phyloP scores from a whole-genome alignment of 2,888 invertebrate genomes.

The Chrysomela aeneicollis region DNA sequence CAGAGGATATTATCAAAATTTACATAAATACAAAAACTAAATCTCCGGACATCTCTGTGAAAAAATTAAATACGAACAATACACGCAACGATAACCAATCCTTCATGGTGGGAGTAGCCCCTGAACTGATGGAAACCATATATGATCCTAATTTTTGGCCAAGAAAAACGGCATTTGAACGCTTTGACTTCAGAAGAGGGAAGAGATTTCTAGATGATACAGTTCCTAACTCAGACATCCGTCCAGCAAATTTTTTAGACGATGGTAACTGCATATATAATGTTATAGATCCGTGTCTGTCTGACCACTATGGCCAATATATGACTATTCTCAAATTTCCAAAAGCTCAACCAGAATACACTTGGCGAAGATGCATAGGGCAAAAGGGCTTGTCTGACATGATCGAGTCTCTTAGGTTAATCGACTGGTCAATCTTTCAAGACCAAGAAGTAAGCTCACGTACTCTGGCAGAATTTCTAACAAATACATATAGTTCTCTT shows the following conservation, averaged over 20 bases:
- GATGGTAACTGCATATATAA: not conserved
- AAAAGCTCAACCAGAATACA: not conserved
- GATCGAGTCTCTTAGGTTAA: not conserved
- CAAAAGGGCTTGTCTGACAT: not conserved
- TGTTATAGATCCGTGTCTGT: slow-evolving; percentile 6
- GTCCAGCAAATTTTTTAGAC: not conserved
- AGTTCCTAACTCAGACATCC: no score
- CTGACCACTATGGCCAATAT: not conserved
- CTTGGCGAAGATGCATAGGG: not conserved
- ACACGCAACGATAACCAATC: no score
- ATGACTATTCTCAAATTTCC: not conserved
- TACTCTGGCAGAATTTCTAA: not conserved
- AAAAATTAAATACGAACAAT: no score
- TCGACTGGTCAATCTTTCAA: not conserved
- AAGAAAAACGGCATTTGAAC: no score
- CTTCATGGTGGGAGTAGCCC: no score
- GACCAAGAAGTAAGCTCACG: not conserved
- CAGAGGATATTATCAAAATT: no score
- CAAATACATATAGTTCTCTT: slow-evolving; percentile 7
- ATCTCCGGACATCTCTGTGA: no score
- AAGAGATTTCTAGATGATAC: no score
- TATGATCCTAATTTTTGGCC: no score
- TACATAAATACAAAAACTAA: no score
- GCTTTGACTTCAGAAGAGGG: no score
- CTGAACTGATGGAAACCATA: no score